These are phyloP conservation scores for Felis chaus DNA, from an alignment of 2,113 vertebrate species.

Conservation along the genomic window DNA sequence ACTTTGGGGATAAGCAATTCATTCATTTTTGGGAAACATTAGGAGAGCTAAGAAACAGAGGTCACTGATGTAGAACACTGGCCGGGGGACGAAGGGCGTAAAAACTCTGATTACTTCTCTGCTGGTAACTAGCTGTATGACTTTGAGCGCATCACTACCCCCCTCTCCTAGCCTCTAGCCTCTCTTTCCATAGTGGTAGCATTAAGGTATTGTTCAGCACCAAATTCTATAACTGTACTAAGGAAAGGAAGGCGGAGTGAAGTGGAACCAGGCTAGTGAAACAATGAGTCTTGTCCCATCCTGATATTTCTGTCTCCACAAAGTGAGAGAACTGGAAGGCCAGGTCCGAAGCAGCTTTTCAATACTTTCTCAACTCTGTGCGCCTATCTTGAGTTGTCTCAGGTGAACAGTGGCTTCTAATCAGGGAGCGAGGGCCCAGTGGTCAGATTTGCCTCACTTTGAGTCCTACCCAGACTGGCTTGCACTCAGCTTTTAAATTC, in stretches of 20 bases:
- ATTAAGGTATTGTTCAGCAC: not conserved
- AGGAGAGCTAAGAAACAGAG: slow-evolving; percentile 4
- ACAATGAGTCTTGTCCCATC: not conserved
- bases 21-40: slow-evolving; percentile 25
- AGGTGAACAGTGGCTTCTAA: not conserved
- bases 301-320: not conserved
- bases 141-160: not conserved
- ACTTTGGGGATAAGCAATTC: not conserved
- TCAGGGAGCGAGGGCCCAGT: not conserved
- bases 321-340: not conserved
- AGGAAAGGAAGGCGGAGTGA: not conserved
- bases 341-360: not conserved
- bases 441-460: not conserved
- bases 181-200: not conserved
- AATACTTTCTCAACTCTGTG: not conserved
- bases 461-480: not conserved
- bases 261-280: not conserved
- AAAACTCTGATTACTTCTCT: not conserved
- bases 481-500: not conserved
- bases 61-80: not conserved
- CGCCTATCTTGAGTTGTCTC: not conserved
- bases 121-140: not conserved
- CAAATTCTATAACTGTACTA: not conserved
- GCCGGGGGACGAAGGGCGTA: not conserved
- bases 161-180: not conserved